Conservation (phyloP, 2,888 invertebrate genomes). For the Timandra comae region DNA sequence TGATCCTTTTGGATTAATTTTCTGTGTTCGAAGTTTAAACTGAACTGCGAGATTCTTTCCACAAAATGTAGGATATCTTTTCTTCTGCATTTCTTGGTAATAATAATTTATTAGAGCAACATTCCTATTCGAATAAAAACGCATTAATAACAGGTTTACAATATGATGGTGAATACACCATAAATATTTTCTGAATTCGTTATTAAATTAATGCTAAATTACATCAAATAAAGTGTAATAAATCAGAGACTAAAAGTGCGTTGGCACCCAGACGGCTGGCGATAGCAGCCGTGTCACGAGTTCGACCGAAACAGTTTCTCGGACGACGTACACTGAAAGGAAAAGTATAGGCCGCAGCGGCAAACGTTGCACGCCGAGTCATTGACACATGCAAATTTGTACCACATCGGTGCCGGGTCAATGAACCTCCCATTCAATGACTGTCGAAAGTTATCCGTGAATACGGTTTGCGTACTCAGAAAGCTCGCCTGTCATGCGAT, state of each 20-base stretch:
- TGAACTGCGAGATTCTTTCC: constrained; percentile 5
- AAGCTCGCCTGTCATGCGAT: constrained; percentile 45
- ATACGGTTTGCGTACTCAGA: constrained; percentile 44
- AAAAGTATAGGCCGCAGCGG: constrained; percentile 62
- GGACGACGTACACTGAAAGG: constrained; percentile 60
- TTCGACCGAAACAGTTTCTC: constrained; percentile 62
- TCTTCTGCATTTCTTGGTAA: too few species aligned
- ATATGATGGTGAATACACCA: too few species aligned
- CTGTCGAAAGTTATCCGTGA: constrained; percentile 71
- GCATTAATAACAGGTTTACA: too few species aligned
- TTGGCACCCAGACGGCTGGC: constrained; percentile 24
- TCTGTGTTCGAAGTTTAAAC: constrained; percentile 11
- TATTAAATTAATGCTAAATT: too few species aligned
- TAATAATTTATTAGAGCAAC: too few species aligned
- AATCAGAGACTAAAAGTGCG: constrained; percentile 11
- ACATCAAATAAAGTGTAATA: too few species aligned
- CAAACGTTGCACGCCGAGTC: constrained; percentile 60
- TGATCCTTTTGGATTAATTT: constrained; percentile 37
- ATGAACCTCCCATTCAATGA: constrained; percentile 70
- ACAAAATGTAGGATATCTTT: constrained; percentile 12
- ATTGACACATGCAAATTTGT: constrained; percentile 75
- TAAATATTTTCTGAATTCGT: too few species aligned
- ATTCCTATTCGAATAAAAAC: too few species aligned
- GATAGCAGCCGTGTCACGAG: constrained; percentile 53
- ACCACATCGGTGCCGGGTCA: constrained; percentile 63